Evolutionary conservation across 1,140 invertebrate genomes (phyloP), one percentile per base, ranked within the genome.

Genomic region (Sweltsa coloradensis): DNA sequence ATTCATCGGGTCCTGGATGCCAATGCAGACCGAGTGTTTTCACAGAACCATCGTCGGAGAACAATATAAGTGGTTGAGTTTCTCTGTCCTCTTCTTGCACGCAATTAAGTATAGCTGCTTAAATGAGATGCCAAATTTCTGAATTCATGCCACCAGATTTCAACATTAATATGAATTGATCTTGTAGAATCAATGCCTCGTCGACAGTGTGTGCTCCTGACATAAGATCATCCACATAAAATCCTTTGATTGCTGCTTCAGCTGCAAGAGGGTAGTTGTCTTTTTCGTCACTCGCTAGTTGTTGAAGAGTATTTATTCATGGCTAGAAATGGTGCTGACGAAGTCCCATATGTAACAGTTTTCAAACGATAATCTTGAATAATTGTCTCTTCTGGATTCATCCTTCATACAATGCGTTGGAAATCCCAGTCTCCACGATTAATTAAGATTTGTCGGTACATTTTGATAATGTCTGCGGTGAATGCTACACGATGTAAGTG

Each of bases 161-260:
- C 11, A 53, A 18, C 37, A 53, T 34, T 23, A 14, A 11, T 39
- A 26, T 16, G 3, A 53, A 4, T 11, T 52, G 14, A 19, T 16
- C 16, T 6, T 41, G 39, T 5, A 51, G 4, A 3, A 21, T 4
- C 2, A 47, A 22, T 14, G 47, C 51, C 3, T 43, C 36, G 14
- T 51, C 27, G 24, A 49, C 46, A 18, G 22, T 16, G 14, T 51
- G 27, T 40, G 50, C 34, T 1, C 64, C 63, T 1, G 61, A 61
- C 5, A 69, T 21, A 13, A 50, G 24, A 54, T 72, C 68, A 55
- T 73, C 69, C 2, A 70, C 61, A 41, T 70, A 71, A 46, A 69
- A 64, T 58, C 69, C 61, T 0, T 34, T 49, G 26, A 49, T 36
- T 5, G 66, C 59, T 3, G 63, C 55, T 7, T 54, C 27, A 11